Evolutionary conservation across 2,888 invertebrate species (phyloP), one percentile per base, ranked within the genome.

Genomic region (Aethes cnicana): DNA sequence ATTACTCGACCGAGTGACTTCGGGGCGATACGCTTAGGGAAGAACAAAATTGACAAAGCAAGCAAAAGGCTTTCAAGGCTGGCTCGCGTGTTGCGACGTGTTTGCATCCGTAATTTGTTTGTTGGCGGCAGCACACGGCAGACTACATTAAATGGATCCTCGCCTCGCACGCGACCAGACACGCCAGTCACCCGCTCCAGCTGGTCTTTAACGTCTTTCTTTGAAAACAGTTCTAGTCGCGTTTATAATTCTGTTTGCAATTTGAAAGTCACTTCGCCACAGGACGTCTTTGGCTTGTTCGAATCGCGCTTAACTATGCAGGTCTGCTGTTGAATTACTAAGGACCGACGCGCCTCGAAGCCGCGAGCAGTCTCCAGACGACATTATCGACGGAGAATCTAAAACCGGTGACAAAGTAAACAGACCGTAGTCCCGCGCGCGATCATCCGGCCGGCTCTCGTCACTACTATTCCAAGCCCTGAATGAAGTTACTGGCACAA

Each of bases 21-120:
- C 63, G 58, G 66, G 61, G 66, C 74, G 73, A 74, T 73, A 73
- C 66, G 62, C 54, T 49, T 59, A 60, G 63, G 66, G 64, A 61
- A 64, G 64, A 75, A 70, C 68, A 62, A 76, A 82, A 84, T 83
- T 83, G 83, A 85, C 84, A 84, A 81, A 79, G 81, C 77, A 84
- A 83, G 86, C 84, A 84, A 77, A 85, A 86, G 78, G 81, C 84
- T 87, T 84, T 84, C 81, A 82, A 74, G 79, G 72, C 62, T 63
- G 72, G 77, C 70, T 87, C 75, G 88, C 88, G 88, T 89, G 89
- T 77, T 79, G 77, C 76, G 75, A 81, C 77, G 85, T 88, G 87
- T 89, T 89, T 89, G 89, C 87, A 87, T 88, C 84, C 68, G 81
- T 88, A 88, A 88, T 88, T 88, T 88, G 88, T 88, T 88, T 87